These are phyloP conservation scores for Drosophila putrida DNA, from an alignment of 2,888 invertebrate species.

Conservation along the genomic window DNA sequence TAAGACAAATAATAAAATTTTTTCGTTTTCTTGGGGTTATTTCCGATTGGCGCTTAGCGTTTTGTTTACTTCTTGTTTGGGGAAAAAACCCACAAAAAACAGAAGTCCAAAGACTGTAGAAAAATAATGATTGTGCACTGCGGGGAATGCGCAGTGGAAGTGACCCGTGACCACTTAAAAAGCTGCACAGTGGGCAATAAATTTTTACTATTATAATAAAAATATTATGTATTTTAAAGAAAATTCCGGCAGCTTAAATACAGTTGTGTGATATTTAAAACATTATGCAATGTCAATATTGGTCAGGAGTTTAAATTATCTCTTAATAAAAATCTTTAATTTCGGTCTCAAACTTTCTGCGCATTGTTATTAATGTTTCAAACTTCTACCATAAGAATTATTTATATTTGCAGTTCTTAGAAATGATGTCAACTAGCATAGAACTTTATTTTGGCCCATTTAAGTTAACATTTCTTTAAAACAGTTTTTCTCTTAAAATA, in stretches of 20 bases:
- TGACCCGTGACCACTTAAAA: slow-evolving; percentile 28
- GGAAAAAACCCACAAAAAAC: slow-evolving; percentile 27
- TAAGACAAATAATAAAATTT: slow-evolving; percentile 47
- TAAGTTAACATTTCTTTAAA: not conserved
- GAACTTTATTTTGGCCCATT: not conserved
- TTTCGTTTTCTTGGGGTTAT: slow-evolving; percentile 36
- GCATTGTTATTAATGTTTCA: not conserved
- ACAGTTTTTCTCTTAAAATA: not conserved
- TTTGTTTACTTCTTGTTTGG: slow-evolving; percentile 46
- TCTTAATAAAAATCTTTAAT: not conserved
- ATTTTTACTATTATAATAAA: not conserved
- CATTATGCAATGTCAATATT: not conserved
- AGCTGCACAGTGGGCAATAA: slow-evolving; percentile 5
- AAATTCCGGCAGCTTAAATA: not conserved
- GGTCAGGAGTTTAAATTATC: not conserved
- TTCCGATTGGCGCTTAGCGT: slow-evolving; percentile 52
- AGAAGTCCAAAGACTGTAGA: slow-evolving; percentile 15
- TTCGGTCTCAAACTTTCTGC: not conserved
- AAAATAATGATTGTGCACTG: slow-evolving; percentile 42
- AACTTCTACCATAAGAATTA: too few relatives aligned
- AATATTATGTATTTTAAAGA: not conserved
- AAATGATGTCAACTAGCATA: not conserved
- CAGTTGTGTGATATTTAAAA: not conserved
- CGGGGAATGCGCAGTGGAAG: slow-evolving; percentile 30
- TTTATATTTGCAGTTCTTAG: not conserved